Conservation (phyloP, 2,113 vertebrate genomes). For the Climacteris rufus region DNA sequence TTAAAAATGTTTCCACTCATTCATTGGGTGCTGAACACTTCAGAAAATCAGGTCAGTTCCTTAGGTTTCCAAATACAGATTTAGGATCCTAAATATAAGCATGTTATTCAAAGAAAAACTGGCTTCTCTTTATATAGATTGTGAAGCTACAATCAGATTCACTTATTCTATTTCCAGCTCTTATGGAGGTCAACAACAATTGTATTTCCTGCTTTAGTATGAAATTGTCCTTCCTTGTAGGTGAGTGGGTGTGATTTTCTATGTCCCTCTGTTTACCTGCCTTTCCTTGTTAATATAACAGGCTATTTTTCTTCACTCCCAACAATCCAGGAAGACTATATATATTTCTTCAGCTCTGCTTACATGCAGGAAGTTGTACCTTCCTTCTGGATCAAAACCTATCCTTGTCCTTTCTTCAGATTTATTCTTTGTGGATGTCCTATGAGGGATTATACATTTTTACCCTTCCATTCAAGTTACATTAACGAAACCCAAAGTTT, state of each 20-base stretch:
- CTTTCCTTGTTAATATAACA: background rate
- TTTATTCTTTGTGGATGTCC: background rate
- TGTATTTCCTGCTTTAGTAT: background rate
- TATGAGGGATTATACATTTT: background rate
- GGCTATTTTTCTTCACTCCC: background rate
- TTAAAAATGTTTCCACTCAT: slow-evolving; percentile 22
- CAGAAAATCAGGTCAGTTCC: slow-evolving; percentile 52
- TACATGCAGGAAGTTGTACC: background rate
- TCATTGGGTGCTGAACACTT: slow-evolving; percentile 3
- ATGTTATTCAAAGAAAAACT: slow-evolving; percentile 19
- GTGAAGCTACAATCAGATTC: slow-evolving; percentile 19
- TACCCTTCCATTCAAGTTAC: background rate
- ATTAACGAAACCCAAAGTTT: background rate
- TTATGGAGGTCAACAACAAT: background rate
- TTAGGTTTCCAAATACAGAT: slow-evolving; percentile 43
- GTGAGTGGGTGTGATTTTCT: background rate
- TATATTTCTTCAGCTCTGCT: background rate
- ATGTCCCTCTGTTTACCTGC: background rate
- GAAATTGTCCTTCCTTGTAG: slow-evolving; percentile 3
- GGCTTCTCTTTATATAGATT: slow-evolving; percentile 10
- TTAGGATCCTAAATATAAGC: slow-evolving; percentile 51
- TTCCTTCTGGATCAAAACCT: background rate
- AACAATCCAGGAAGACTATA: background rate
- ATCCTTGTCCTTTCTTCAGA: background rate
- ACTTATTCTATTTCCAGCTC: slow-evolving; percentile 29